These are phyloP conservation scores for Lobophora halterata DNA, from an alignment of 2,888 invertebrate genomes.

Conservation along the genomic window DNA sequence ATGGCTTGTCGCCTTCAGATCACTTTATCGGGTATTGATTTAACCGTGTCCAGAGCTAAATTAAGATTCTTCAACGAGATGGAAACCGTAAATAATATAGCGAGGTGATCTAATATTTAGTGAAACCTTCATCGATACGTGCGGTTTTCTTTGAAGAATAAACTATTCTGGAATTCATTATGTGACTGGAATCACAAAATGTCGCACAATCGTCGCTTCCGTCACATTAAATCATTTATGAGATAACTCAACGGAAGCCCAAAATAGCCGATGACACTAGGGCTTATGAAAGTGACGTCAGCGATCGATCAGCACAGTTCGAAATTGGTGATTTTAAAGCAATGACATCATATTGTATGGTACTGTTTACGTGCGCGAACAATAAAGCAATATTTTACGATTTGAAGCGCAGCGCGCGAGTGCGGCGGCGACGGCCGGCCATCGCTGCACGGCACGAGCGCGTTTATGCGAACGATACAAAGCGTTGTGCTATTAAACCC, in stretches of 20 bases:
- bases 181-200: background rate
- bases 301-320: slow-evolving; percentile 15
- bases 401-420: slow-evolving; percentile 10
- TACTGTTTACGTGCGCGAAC: slow-evolving; percentile 19
- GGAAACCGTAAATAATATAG: slow-evolving; percentile 4
- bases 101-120: slow-evolving; percentile 13
- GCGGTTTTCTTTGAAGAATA: background rate
- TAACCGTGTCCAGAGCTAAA: slow-evolving; percentile 11
- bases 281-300: slow-evolving; percentile 17
- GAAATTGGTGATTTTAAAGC: slow-evolving; percentile 24
- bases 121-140: slow-evolving; percentile 6
- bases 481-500: too few relatives aligned
- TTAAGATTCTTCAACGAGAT: slow-evolving; percentile 9
- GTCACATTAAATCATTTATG: background rate
- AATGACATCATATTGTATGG: slow-evolving; percentile 28
- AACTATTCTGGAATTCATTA: background rate
- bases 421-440: slow-evolving; percentile 6
- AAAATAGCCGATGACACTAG: slow-evolving; percentile 11
- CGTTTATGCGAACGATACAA: too few relatives aligned
- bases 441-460: slow-evolving; percentile 10
- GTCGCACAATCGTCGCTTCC: background rate
- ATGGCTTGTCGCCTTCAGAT: slow-evolving; percentile 1
- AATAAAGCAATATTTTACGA: slow-evolving; percentile 21
- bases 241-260: slow-evolving; percentile 5
- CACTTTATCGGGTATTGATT: slow-evolving; percentile 15